Conservation (phyloP, 30 jellyfish, hydroid and myxozoan genomes). For the Clytia hemisphaerica region DNA sequence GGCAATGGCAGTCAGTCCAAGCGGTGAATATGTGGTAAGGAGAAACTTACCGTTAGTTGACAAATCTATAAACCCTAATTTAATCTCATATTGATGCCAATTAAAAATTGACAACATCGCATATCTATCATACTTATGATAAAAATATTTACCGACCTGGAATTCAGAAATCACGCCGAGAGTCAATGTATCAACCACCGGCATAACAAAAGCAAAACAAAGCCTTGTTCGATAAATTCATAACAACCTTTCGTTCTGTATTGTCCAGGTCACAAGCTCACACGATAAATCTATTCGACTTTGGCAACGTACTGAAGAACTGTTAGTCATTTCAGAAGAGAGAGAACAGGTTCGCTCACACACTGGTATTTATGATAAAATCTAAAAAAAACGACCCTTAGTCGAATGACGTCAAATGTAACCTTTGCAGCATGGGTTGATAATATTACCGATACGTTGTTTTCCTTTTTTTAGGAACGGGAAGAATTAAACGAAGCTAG, state of each 20-base stretch:
- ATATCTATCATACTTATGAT: too few species aligned
- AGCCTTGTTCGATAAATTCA: too few species aligned
- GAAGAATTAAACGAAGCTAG: slow-evolving; percentile 73
- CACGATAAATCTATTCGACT: slow-evolving; percentile 88
- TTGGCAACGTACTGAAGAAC: slow-evolving; percentile 96
- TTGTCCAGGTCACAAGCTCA: slow-evolving; percentile 70
- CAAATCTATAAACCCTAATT: too few species aligned
- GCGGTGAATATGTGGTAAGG: slow-evolving; percentile 80
- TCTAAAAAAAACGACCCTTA: background rate
- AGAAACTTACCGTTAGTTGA: background rate
- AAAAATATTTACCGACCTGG: too few species aligned
- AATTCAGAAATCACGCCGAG: too few species aligned
- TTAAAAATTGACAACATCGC: too few species aligned
- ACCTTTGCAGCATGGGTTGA: background rate
- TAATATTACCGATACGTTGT: background rate
- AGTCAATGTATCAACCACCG: too few species aligned
- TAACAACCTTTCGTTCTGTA: background rate
- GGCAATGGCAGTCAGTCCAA: slow-evolving; percentile 71
- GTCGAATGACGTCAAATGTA: background rate
- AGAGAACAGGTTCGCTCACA: slow-evolving; percentile 66
- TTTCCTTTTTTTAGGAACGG: slow-evolving; percentile 49
- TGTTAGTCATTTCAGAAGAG: slow-evolving; percentile 84
- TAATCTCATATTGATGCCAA: too few species aligned
- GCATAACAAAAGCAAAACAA: too few species aligned
- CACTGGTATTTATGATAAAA: background rate